These are phyloP conservation scores for Macrobrachium rosenbergii DNA, from an alignment of 1,140 invertebrate genomes.

Conservation along the genomic window DNA sequence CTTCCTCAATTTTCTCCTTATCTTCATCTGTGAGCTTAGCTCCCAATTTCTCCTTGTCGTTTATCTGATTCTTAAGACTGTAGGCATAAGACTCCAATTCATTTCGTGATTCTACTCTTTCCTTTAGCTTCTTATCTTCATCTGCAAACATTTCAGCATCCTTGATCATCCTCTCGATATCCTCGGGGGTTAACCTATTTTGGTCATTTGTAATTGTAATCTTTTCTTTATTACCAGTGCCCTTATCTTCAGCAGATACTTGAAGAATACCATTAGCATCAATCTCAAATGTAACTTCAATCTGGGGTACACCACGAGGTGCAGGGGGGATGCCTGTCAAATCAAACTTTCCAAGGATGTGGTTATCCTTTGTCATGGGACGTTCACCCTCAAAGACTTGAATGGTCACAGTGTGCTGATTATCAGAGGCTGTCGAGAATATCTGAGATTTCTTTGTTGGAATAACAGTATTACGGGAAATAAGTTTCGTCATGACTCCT, in stretches of 20 bases:
- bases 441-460: conserved; percentile 60
- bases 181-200: conserved; percentile 51
- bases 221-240: conserved; percentile 58
- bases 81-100: conserved; percentile 98
- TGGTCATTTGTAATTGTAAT: conserved; percentile 55
- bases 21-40: conserved; percentile 91
- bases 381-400: conserved; percentile 56
- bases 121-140: conserved; percentile 98
- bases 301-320: conserved; percentile 55
- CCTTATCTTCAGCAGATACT: conserved; percentile 57
- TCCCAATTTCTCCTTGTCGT: conserved; percentile 98
- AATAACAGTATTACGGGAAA: conserved; percentile 82
- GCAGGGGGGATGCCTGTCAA: conserved; percentile 57
- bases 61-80: conserved; percentile 96
- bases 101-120: conserved; percentile 90
- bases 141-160: conserved; percentile 93
- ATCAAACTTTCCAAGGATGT: conserved; percentile 58
- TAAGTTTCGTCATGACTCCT: conserved; percentile 99
- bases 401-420: conserved; percentile 57
- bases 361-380: conserved; percentile 60
- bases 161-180: conserved; percentile 57
- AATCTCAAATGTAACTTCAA: conserved; percentile 57
- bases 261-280: conserved; percentile 60
- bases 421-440: conserved; percentile 56
- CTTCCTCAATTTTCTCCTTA: conserved; percentile 90